Percentiles rank a stretch among this genome's conserved stretches.
These are phyloP conservation scores for Sitta carolinensis DNA, from an alignment of 2,797 vertebrate genomes.

Conservation along the genomic window DNA sequence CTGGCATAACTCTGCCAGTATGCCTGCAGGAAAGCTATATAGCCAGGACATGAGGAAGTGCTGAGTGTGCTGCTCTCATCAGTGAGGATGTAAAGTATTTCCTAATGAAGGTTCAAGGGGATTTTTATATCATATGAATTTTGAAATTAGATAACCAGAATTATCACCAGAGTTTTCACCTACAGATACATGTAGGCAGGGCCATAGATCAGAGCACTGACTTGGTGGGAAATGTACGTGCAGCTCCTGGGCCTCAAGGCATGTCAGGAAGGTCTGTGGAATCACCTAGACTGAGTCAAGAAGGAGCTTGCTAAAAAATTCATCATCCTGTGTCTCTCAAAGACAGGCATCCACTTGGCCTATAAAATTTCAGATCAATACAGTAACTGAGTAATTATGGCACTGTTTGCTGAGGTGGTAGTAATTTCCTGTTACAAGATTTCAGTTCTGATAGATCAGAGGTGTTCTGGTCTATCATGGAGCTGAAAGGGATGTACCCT, in stretches of 20 bases:
- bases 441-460: neutral
- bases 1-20: neutral
- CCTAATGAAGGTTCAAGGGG: neutral
- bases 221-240: rapidly evolving
- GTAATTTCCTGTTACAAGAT: neutral
- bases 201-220: neutral
- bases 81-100: neutral
- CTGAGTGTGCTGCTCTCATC: neutral
- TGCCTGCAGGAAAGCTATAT: neutral
- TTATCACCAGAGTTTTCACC: neutral
- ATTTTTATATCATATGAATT: neutral
- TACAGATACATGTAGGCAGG: neutral
- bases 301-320: neutral
- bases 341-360: neutral
- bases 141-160: neutral
- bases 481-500: neutral
- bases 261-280: neutral
- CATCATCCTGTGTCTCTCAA: neutral
- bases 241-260: neutral
- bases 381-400: neutral
- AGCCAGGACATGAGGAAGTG: neutral
- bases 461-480: neutral
- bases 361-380: neutral
- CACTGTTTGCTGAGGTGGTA: neutral
- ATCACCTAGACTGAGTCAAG: neutral